Percentiles rank a stretch among this genome's conserved stretches.
These are phyloP conservation scores for Actias luna DNA, from an alignment of 2,888 invertebrate genomes.

Conservation along the genomic window DNA sequence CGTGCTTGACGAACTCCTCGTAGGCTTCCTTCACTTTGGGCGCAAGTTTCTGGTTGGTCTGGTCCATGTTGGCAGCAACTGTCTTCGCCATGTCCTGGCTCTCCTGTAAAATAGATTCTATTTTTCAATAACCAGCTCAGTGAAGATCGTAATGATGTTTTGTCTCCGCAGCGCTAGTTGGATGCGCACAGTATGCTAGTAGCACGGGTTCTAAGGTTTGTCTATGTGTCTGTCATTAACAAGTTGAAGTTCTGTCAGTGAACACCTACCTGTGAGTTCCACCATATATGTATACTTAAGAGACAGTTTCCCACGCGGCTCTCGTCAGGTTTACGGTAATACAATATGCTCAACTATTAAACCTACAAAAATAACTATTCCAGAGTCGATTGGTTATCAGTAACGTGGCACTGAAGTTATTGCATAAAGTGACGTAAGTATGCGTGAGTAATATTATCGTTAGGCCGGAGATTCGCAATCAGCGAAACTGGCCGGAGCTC, in stretches of 20 bases:
- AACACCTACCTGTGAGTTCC: background rate
- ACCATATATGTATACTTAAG: background rate
- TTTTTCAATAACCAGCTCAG: background rate
- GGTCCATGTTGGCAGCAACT: constrained; percentile 54
- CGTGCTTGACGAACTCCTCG: constrained; percentile 64
- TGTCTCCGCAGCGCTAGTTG: background rate
- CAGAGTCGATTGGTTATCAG: background rate
- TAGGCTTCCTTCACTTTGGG: constrained; percentile 67
- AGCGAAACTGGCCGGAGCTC: background rate
- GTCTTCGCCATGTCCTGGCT: constrained; percentile 65
- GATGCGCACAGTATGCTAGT: too few relatives aligned
- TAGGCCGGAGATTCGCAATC: background rate
- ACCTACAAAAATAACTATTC: background rate
- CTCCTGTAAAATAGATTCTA: constrained; percentile 39
- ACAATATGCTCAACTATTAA: too few relatives aligned
- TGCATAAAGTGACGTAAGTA: background rate
- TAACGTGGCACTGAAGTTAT: background rate
- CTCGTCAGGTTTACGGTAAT: too few relatives aligned
- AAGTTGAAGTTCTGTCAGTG: background rate
- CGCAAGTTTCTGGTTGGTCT: constrained; percentile 64
- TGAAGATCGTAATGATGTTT: background rate
- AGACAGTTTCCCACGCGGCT: too few relatives aligned
- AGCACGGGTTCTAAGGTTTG: too few relatives aligned
- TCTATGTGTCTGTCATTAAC: background rate
- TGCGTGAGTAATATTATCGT: background rate